Base-by-base conservation (phyloP, 2,797 vertebrate genomes). In the Falco columbarius region DNA sequence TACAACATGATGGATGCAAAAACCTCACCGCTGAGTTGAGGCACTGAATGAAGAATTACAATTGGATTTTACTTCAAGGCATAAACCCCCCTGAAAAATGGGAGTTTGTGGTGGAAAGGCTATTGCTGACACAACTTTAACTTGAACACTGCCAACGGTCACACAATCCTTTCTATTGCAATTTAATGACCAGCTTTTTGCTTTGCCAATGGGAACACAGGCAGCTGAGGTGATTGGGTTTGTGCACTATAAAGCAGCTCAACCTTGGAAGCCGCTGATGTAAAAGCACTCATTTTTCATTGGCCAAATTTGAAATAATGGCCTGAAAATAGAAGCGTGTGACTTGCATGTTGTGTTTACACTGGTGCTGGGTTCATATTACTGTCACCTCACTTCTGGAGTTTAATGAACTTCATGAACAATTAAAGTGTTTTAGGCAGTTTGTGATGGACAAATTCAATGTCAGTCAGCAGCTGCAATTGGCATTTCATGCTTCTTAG, bases 51-150 rank as follows among this genome's bases (percentile, higher is more conserved):
- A 90, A 89, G 80, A 94, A 94, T 95, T 95, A 63, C 55, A 72
- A 47, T 22, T 77, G 90, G 40, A 90, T 91, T 92, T 96, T 95
- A 90, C 92, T 82, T 88, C 59, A 90, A 93, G 83, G 94, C 49
- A 94, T 96, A 86, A 83, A 95, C 24, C 24, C 47, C 77, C 36
- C 81, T 89, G 92, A 92, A 96, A 97, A 95, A 77, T 82, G 66
- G 70, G 54, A 42, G 34, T 79, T 91, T 91, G 71, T 96, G 93
- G 96, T 89, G 74, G 92, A 93, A 90, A 91, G 87, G 63, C 94
- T 93, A 73, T 87, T 93, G 91, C 91, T 95, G 90, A 95, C 79
- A 96, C 90, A 95, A 95, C 94, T 82, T 97, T 93, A 97, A 93
- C 93, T 93, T 94, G 90, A 96, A 89, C 82, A 61, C 79, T 86